These are phyloP conservation scores for Eulemur mongoz DNA, from an alignment of 2,797 vertebrate species.

Conservation along the genomic window DNA sequence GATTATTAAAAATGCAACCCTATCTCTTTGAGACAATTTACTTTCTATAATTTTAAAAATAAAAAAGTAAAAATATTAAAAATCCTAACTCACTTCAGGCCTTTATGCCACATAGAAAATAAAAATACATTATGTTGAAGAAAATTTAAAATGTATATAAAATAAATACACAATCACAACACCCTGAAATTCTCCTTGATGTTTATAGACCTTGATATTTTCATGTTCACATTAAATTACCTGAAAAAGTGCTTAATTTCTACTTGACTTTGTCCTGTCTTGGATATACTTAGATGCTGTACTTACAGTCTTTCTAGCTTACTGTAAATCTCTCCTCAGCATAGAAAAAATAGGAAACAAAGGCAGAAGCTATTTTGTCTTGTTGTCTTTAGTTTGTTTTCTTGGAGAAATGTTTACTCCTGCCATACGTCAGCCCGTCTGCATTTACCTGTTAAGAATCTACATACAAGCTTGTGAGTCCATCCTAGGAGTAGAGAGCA, in stretches of 20 bases:
- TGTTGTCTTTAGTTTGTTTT: not conserved
- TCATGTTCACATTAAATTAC: conserved; percentile 35
- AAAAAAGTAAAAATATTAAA: not conserved
- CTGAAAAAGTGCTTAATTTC: conserved; percentile 56
- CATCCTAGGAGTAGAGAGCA: not conserved
- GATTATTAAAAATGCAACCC: conserved; percentile 33
- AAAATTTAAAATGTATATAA: conserved; percentile 41
- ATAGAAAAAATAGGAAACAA: not conserved
- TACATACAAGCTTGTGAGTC: not conserved
- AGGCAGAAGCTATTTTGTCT: not conserved
- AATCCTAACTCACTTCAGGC: not conserved
- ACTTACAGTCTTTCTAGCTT: not conserved
- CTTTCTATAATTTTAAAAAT: conserved; percentile 39
- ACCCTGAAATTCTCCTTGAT: conserved; percentile 14
- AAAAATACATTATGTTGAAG: conserved; percentile 50
- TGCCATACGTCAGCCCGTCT: not conserved
- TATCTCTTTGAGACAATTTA: conserved; percentile 16
- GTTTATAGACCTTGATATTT: conserved; percentile 39
- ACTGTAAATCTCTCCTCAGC: not conserved
- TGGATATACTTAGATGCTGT: not conserved
- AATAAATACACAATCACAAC: conserved; percentile 19
- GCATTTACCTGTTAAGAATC: not conserved
- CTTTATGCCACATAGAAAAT: conserved; percentile 33
- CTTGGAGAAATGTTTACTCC: not conserved
- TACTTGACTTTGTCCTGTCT: not conserved